Conservation (phyloP, 2,888 invertebrate species). For the Drosophila birchii region DNA sequence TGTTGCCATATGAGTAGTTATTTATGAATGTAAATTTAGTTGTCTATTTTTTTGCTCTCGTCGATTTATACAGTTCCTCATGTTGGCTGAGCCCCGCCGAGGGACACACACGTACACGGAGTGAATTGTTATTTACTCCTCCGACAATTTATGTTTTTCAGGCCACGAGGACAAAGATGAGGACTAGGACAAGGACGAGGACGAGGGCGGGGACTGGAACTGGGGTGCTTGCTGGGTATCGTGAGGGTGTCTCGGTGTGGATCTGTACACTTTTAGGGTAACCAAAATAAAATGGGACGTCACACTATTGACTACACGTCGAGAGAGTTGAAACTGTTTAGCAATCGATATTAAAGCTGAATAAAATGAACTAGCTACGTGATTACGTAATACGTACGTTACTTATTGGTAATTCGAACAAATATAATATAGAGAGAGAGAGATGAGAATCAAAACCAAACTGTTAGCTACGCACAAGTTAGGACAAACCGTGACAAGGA, state of each 20-base stretch:
- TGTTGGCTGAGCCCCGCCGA: conserved; percentile 32
- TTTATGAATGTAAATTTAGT: conserved; percentile 58
- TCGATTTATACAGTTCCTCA: conserved; percentile 37
- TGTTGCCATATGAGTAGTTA: conserved; percentile 52
- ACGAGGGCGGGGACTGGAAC: conserved; percentile 12
- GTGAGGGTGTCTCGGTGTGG: conserved; percentile 25
- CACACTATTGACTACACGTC: conserved; percentile 73
- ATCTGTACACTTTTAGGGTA: conserved; percentile 40
- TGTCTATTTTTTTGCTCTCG: conserved; percentile 22
- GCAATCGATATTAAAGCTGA: conserved; percentile 66
- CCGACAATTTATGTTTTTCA: conserved; percentile 41
- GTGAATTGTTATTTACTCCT: conserved; percentile 41
- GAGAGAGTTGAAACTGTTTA: conserved; percentile 63
- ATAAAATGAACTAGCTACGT: conserved; percentile 74
- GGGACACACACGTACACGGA: conserved; percentile 45
- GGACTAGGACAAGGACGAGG: conserved; percentile 7
- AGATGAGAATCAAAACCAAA: conserved; percentile 63
- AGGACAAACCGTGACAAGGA: conserved; percentile 54
- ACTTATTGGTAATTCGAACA: conserved; percentile 52
- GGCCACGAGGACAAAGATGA: conserved; percentile 10
- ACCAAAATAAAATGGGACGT: conserved; percentile 59
- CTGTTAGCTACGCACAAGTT: conserved; percentile 75
- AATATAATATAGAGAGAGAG: conserved; percentile 36
- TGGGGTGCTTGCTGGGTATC: conserved; percentile 3
- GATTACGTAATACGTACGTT: conserved; percentile 49